A percentile compares a stretch with the other conserved stretches of the same genome.
Conservation (phyloP, 1,140 invertebrate genomes). For the Bombus fervidus region DNA sequence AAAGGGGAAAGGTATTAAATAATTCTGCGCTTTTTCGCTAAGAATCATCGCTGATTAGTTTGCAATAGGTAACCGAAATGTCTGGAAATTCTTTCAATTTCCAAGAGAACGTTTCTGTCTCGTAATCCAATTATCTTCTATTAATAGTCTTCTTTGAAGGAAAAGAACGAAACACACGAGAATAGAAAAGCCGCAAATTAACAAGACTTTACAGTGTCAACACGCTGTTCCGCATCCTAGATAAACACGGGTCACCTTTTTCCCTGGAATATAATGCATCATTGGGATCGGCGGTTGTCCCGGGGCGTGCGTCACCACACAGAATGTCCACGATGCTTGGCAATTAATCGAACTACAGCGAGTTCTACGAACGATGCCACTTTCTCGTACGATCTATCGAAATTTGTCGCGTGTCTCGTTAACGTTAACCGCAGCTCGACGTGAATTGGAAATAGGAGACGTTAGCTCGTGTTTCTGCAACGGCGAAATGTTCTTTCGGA, state of each 20-base stretch:
- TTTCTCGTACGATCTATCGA: neutral
- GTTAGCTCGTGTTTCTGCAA: neutral
- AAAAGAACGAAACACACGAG: rapidly evolving
- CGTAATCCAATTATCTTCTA: neutral
- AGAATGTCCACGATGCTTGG: neutral
- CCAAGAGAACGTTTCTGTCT: no score
- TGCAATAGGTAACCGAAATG: neutral
- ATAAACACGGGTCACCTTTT: constrained; percentile 6
- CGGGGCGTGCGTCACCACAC: neutral
- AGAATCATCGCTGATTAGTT: no score
- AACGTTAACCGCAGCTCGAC: neutral
- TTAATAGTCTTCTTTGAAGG: neutral
- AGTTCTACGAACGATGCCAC: neutral
- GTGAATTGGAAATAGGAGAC: neutral
- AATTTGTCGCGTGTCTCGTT: neutral
- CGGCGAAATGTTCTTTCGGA: neutral
- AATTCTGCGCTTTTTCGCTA: neutral
- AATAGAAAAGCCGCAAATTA: neutral
- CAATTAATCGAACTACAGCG: constrained; percentile 19
- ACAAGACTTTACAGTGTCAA: neutral
- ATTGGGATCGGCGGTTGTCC: constrained; percentile 8
- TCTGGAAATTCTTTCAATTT: no score
- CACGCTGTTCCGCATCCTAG: constrained; percentile 1
- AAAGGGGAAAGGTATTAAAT: neutral
- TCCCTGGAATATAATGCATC: constrained; percentile 21